A percentile compares a stretch with the other conserved stretches of the same genome.
These are phyloP conservation scores for Halocynthia roretzi DNA, from an alignment of 23 tunicate genomes.

Conservation along the genomic window DNA sequence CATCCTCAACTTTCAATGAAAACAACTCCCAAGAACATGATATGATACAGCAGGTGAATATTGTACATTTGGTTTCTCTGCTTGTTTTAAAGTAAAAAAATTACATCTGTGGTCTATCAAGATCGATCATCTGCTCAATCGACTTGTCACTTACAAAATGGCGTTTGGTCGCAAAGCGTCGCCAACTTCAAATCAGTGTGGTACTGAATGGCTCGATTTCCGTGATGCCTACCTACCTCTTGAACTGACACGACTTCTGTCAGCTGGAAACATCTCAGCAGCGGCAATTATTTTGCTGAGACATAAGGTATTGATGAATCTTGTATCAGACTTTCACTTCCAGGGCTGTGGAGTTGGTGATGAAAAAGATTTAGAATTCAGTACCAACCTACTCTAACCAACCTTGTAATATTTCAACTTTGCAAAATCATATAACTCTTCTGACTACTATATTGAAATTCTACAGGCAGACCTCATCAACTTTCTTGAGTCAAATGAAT, in stretches of 20 bases:
- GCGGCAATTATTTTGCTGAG: conserved; percentile 50
- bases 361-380: no score
- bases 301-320: conserved; percentile 46
- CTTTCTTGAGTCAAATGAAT: background rate
- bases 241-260: conserved; percentile 31
- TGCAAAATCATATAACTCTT: conserved; percentile 10
- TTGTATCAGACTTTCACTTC: background rate
- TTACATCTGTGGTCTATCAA: background rate
- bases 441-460: conserved; percentile 26
- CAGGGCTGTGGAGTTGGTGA: no score
- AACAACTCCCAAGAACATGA: no score
- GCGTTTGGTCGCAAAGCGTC: conserved; percentile 23
- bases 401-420: no score
- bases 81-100: background rate
- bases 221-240: conserved; percentile 17
- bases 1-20: no score
- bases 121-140: conserved; percentile 49
- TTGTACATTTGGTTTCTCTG: background rate
- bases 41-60: background rate
- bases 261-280: conserved; percentile 34
- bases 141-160: conserved; percentile 53
- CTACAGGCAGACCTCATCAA: conserved; percentile 11
- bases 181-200: background rate
- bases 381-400: no score
- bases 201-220: conserved; percentile 42